These are phyloP conservation scores for Chloropsis cyanopogon DNA, from an alignment of 2,113 vertebrate species.

Conservation along the genomic window DNA sequence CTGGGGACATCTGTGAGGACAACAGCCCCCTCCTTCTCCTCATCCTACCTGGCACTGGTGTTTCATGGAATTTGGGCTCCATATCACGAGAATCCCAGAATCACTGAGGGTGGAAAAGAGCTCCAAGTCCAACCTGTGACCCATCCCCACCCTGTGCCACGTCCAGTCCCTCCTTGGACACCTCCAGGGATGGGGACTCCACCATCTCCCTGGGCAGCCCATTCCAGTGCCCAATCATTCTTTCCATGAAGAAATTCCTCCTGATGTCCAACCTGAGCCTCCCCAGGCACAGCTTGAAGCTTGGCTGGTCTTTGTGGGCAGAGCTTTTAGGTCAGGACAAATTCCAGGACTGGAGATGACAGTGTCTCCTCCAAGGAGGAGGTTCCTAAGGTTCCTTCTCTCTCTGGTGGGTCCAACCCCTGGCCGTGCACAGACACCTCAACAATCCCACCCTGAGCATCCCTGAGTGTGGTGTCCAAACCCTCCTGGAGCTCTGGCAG, in stretches of 20 bases:
- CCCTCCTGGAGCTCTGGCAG: not conserved
- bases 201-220: not conserved
- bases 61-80: not conserved
- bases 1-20: not conserved
- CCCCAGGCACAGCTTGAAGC: not conserved
- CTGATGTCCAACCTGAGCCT: not conserved
- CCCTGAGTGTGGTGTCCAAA: fast-evolving
- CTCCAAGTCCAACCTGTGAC: not conserved
- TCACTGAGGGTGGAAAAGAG: not conserved
- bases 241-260: not conserved
- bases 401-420: not conserved
- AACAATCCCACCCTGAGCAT: not conserved
- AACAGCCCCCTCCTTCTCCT: not conserved
- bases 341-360: not conserved
- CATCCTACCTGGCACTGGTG: fast-evolving
- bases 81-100: fast-evolving
- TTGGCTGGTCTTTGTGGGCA: not conserved
- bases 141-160: fast-evolving
- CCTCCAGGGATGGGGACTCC: not conserved
- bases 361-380: not conserved
- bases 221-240: not conserved
- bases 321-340: not conserved
- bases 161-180: not conserved
- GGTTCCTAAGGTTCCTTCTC: not conserved
- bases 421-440: not conserved